Base-by-base conservation (phyloP, 1,140 invertebrate genomes). In the Riptortus pedestris region DNA sequence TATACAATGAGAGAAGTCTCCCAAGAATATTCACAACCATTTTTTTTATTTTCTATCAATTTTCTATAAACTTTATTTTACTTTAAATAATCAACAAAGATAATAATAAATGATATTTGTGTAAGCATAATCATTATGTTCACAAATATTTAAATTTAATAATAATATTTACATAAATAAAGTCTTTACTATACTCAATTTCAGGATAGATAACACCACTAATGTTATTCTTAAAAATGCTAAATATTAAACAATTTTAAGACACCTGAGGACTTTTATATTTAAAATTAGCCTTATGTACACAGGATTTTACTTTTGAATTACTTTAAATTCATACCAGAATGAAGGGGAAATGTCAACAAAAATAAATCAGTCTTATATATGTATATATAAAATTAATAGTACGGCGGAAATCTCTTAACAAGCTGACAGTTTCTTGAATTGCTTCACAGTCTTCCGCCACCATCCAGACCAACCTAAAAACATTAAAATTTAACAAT, bases 291-390 rank as follows among this genome's bases (percentile, higher is more conserved):
- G 14, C 5, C 31, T 38, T 7, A 38, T 38, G 5, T 38, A 38
- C 14, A 38, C 31, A 38, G 5, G 5, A 7, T 38, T 38, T 14
- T 38, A 38, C 5, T 7, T 38, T 38, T 38, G 5, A 38, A 38
- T 38, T 38, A 38, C 5, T 38, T 38, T 38, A 38, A 5, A 38
- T 14, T 7, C 14, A 38, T 38, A 38, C 5, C 14, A 14, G 31
- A 14, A 14, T 5, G 14, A 38, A 38, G 31, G 31, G 31, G 31
- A 38, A 38, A n/a, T n/a, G n/a, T n/a, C n/a, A n/a, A n/a, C n/a
- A n/a, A n/a, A n/a, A n/a, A n/a, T n/a, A n/a, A n/a, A 38, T 55
- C 51, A 55, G 51, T 55, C 51, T 55, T 55, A 55, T n/a, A n/a
- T n/a, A n/a, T 38, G 31, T 38, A 38, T 55, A 55, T 24, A 55